These are phyloP conservation scores for Potamilus streckersoni DNA, from an alignment of 1,140 invertebrate species.

Conservation along the genomic window DNA sequence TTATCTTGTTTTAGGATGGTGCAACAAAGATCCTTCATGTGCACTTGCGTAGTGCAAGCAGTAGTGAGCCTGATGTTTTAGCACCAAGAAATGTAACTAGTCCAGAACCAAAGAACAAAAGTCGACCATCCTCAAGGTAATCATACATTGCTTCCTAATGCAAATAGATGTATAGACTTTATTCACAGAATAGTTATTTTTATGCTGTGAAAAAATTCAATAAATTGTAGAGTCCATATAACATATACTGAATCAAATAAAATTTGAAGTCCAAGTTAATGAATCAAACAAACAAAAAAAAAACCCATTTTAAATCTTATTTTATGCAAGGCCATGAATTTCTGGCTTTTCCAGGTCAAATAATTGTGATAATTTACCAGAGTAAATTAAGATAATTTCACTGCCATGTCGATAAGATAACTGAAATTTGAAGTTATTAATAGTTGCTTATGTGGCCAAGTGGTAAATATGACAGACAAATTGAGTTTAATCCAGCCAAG, in stretches of 20 bases:
- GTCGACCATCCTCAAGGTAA: slow-evolving; percentile 57
- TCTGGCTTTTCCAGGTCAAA: too few species aligned
- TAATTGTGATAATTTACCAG: too few species aligned
- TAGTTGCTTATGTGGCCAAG: too few species aligned
- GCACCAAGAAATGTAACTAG: slow-evolving; percentile 62
- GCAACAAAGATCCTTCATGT: slow-evolving; percentile 87
- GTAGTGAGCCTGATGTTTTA: slow-evolving; percentile 64
- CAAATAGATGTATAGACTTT: background rate
- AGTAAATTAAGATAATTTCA: too few species aligned
- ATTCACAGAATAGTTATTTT: background rate
- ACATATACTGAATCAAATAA: background rate
- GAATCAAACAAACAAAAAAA: background rate
- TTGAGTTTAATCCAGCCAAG: too few species aligned
- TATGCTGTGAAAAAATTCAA: background rate
- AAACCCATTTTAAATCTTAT: too few species aligned
- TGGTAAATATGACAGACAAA: too few species aligned
- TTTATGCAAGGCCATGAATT: too few species aligned
- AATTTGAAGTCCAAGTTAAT: background rate
- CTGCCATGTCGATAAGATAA: too few species aligned
- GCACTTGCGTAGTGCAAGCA: slow-evolving; percentile 73
- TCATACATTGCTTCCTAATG: background rate
- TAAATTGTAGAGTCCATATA: background rate
- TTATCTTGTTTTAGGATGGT: slow-evolving; percentile 73
- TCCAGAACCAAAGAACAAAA: slow-evolving; percentile 47
- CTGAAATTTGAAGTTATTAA: too few species aligned